A percentile compares a stretch with the other conserved stretches of the same genome.
Conservation (phyloP, 2,888 invertebrate species). For the Stenoptilia bipunctidactyla region DNA sequence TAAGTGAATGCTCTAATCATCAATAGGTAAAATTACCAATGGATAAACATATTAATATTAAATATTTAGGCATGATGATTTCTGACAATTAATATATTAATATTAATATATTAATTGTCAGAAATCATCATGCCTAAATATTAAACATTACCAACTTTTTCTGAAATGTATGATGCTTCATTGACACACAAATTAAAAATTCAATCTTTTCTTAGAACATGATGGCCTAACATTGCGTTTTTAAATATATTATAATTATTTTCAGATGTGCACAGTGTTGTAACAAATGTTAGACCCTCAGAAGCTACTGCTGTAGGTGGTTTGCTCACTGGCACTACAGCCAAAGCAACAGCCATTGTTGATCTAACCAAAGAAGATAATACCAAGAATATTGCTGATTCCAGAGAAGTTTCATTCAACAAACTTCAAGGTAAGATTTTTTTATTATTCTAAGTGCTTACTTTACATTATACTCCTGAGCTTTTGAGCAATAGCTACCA, state of each 20-base stretch:
- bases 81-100: not conserved
- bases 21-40: not conserved
- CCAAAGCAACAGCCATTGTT: conserved; percentile 66
- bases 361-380: conserved; percentile 75
- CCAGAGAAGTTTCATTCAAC: conserved; percentile 81
- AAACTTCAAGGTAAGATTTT: conserved; percentile 73
- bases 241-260: not conserved
- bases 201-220: too few species aligned
- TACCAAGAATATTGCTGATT: conserved; percentile 74
- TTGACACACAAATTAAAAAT: too few species aligned
- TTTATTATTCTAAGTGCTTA: too few species aligned
- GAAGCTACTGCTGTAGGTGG: conserved; percentile 82
- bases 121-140: not conserved
- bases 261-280: conserved; percentile 61
- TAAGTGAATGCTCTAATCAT: not conserved
- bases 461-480: too few species aligned
- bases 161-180: too few species aligned
- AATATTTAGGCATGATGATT: not conserved
- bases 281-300: conserved; percentile 73
- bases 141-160: too few species aligned
- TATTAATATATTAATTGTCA: not conserved
- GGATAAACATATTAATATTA: not conserved
- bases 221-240: too few species aligned
- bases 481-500: too few species aligned
- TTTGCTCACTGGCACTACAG: conserved; percentile 73